Evolutionary conservation across 2,888 invertebrate species (phyloP), one percentile per base, ranked within the genome.

Genomic region (Trachelus tabidus): DNA sequence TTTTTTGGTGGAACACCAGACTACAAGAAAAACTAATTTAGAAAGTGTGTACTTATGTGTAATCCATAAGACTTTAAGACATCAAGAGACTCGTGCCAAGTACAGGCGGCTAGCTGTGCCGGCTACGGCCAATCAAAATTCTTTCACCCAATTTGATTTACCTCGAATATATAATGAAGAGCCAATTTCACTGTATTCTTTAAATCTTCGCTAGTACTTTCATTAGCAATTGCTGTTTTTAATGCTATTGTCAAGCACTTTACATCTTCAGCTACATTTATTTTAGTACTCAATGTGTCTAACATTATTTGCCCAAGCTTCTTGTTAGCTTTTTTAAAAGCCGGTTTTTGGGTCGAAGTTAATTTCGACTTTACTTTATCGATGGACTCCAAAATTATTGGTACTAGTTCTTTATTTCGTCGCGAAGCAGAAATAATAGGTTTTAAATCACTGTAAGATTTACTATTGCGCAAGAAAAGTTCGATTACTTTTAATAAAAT

Each of bases 231-330:
- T 37, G 83, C 79, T 69, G 84, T 69, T 83, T 86, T 87, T 12
- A 90, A 77, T 73, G 87, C 75, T n/a, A 87, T 71, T 76, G 79
- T 85, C 68, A 91, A 82, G 34, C 81, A 83, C 79, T 84, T 85
- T n/a, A 89, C 76, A 74, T 89, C 85, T 30, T 79, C 74, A n/a
- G 82, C 11, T 79, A 82, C 80, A 4, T 77, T 84, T 12, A 85
- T 78, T 34, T 85, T 80, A 69, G 69, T 76, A 73, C 80, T 79
- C 31, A 87, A 69, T 11, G 69, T 68, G 30, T 81, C 81, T n/a
- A 87, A 76, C 71, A 89, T 81, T 34, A 76, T 83, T 79, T 83
- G 84, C 12, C 79, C 81, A 68, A 90, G 82, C 80, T 84, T 87
- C n/a, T 80, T 80, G 74, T 85, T 84, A 34, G 87, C 85, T 78